These are phyloP conservation scores for Esox masquinongy DNA, from an alignment of 2,797 vertebrate species.

Conservation along the genomic window DNA sequence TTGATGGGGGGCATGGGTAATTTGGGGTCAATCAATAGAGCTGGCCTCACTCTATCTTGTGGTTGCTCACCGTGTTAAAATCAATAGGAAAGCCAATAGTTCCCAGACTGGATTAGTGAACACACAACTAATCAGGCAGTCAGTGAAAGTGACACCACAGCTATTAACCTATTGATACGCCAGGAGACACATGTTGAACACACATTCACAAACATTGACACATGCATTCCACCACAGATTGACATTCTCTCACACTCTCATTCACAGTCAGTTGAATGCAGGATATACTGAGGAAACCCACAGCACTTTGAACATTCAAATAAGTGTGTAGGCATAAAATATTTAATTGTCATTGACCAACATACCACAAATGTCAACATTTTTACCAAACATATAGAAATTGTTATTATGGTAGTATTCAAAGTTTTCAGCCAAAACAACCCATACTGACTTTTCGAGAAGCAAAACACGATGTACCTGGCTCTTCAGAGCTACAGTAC, in stretches of 20 bases:
- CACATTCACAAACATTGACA: constrained; percentile 26
- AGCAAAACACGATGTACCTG: constrained; percentile 76
- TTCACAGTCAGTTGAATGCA: not conserved
- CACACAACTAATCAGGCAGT: constrained; percentile 92
- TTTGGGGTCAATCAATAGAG: constrained; percentile 86
- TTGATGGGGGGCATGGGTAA: constrained; percentile 65
- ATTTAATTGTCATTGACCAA: not conserved
- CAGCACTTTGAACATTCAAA: not conserved
- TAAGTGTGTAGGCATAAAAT: not conserved
- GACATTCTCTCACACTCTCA: constrained; percentile 5
- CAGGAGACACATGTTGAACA: constrained; percentile 62
- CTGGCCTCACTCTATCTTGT: constrained; percentile 78
- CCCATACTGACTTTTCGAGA: constrained; percentile 60
- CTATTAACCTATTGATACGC: constrained; percentile 92
- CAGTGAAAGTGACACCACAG: constrained; percentile 85
- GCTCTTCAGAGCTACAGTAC: constrained; percentile 73
- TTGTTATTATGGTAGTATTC: constrained; percentile 30
- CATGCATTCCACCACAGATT: constrained; percentile 19
- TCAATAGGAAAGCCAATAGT: constrained; percentile 83
- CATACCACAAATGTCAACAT: not conserved
- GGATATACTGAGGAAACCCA: not conserved
- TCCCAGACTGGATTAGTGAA: constrained; percentile 85
- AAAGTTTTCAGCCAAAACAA: constrained; percentile 20
- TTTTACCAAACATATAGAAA: constrained; percentile 10
- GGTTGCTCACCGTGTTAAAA: constrained; percentile 76